Evolutionary conservation across 2,113 vertebrate genomes (phyloP).

Genomic region (Clupea harengus): DNA sequence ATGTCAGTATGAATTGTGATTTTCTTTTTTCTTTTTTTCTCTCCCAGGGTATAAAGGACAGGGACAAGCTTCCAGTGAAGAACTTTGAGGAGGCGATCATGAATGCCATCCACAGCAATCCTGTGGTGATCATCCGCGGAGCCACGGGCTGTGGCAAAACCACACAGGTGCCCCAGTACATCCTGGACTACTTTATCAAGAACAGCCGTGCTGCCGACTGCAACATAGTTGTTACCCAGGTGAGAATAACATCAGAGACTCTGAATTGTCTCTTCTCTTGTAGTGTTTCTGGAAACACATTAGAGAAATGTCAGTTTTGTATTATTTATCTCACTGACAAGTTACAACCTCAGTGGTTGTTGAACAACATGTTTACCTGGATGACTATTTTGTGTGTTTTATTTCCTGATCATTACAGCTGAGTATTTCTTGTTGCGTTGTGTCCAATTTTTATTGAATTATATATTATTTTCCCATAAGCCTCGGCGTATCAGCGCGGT

Average conservation of each 20-base stretch:
- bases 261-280: too few relatives aligned
- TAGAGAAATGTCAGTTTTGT: too few relatives aligned
- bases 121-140: constrained; percentile 91
- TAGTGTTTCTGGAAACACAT: too few relatives aligned
- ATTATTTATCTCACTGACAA: too few relatives aligned
- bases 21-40: not conserved
- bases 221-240: constrained; percentile 96
- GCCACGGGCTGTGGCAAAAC: constrained; percentile 97
- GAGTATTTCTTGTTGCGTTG: too few relatives aligned
- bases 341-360: too few relatives aligned
- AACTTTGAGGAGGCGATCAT: constrained; percentile 87
- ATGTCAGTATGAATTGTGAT: not conserved
- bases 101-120: constrained; percentile 68
- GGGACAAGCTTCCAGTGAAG: constrained; percentile 84
- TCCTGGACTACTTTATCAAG: constrained; percentile 84
- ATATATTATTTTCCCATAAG: constrained; percentile 41
- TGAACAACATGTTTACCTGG: too few relatives aligned
- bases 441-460: too few relatives aligned
- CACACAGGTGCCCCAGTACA: constrained; percentile 95
- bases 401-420: too few relatives aligned
- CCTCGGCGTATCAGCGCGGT: constrained; percentile 93
- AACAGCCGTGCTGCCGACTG: constrained; percentile 79
- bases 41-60: constrained; percentile 76
- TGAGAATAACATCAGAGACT: constrained; percentile 52
- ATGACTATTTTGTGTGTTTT: too few relatives aligned